phyloP scores from a whole-genome alignment of 2,888 invertebrate species.

The Spodoptera exigua region DNA sequence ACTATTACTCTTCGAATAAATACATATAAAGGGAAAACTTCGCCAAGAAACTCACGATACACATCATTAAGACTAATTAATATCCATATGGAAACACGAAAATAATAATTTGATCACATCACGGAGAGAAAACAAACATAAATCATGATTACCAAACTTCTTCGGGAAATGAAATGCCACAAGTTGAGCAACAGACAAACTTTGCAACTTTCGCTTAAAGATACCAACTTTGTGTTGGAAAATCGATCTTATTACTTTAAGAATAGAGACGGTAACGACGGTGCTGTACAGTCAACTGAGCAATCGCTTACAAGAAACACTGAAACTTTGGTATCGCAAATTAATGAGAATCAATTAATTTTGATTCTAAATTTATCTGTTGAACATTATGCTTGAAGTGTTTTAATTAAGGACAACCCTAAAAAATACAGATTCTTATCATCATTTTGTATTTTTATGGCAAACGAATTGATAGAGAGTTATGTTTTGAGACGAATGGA shows the following conservation, averaged over 20 bases:
- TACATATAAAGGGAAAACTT: conserved; percentile 5
- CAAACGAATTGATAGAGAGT: no score
- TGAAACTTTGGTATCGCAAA: conserved; percentile 3
- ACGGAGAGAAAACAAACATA: conserved; percentile 9
- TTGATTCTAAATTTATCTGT: conserved; percentile 8
- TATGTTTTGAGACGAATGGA: no score
- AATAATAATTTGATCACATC: conserved; percentile 25
- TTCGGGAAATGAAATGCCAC: conserved; percentile 50
- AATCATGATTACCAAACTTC: conserved; percentile 52
- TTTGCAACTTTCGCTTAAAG: conserved; percentile 15
- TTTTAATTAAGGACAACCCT: no score
- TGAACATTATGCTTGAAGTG: no score
- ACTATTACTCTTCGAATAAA: no score
- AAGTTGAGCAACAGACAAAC: conserved; percentile 41
- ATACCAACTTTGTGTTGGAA: no score
- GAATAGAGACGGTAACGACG: no score
- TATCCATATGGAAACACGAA: conserved; percentile 23
- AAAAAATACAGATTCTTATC: no score
- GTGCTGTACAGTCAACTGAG: conserved; percentile 41
- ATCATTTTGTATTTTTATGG: no score
- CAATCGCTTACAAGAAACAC: conserved; percentile 30
- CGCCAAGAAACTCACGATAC: not conserved
- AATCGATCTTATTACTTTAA: no score
- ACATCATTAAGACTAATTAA: conserved; percentile 20
- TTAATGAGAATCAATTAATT: conserved; percentile 27